Evolutionary conservation across 1,140 invertebrate species (phyloP).

Genomic region (Anagrus nilaparvatae): DNA sequence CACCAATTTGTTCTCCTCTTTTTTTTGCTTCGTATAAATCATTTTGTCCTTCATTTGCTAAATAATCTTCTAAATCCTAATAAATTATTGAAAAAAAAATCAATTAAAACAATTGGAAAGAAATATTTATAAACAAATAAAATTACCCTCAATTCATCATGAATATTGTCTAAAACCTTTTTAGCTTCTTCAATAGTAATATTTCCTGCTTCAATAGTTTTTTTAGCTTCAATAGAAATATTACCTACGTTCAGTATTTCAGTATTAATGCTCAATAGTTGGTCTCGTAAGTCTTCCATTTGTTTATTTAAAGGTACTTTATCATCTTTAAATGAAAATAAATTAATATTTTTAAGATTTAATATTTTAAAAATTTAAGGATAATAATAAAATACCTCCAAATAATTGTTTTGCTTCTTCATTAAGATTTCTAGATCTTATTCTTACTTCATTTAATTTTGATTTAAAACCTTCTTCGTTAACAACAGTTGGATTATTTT

Average conservation of each 20-base stretch:
- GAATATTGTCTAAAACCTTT: slow-evolving; percentile 60
- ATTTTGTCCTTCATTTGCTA: slow-evolving; percentile 68
- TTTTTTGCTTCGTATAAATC: slow-evolving; percentile 71
- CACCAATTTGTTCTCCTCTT: slow-evolving; percentile 76
- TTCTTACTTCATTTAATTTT: slow-evolving; percentile 61
- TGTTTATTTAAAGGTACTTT: slow-evolving; percentile 55
- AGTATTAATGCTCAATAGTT: slow-evolving; percentile 53
- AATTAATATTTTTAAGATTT: not conserved
- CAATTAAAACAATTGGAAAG: not conserved
- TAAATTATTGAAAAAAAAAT: slow-evolving; percentile 20
- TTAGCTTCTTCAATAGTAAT: slow-evolving; percentile 65
- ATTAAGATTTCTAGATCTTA: slow-evolving; percentile 59
- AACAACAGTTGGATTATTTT: slow-evolving; percentile 66
- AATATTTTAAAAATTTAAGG: not conserved
- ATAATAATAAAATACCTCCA: slow-evolving; percentile 39
- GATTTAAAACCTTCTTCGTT: slow-evolving; percentile 75
- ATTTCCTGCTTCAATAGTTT: slow-evolving; percentile 50
- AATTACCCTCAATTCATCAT: slow-evolving; percentile 54
- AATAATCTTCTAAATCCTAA: slow-evolving; percentile 59
- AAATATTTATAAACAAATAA: slow-evolving; percentile 1
- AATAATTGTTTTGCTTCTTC: slow-evolving; percentile 57
- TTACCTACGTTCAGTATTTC: slow-evolving; percentile 53
- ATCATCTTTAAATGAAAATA: too few species aligned
- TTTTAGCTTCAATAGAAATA: slow-evolving; percentile 49
- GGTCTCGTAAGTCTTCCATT: slow-evolving; percentile 55